phyloP scores from a whole-genome alignment of 1,140 invertebrate genomes.

The Fopius arisanus region DNA sequence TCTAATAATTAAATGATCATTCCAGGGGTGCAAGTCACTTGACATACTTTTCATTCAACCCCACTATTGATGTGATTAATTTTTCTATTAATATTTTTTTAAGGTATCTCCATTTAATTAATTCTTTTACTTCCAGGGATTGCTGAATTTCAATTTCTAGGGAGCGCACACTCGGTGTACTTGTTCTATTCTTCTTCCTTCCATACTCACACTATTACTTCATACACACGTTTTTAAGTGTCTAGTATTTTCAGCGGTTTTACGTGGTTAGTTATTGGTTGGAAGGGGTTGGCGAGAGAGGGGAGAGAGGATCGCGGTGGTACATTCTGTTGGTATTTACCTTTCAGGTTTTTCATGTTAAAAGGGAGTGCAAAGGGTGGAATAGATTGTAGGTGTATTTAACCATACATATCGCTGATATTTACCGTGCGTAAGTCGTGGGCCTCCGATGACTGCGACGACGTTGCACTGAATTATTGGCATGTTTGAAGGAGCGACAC shows the following conservation, averaged over 20 bases:
- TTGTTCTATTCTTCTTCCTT: conserved; percentile 36
- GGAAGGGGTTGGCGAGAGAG: conserved; percentile 16
- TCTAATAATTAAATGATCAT: neutral
- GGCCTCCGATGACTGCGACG: conserved; percentile 13
- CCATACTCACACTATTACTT: conserved; percentile 30
- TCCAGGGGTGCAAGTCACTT: conserved; percentile 29
- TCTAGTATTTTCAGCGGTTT: neutral
- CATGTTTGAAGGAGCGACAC: conserved; percentile 40
- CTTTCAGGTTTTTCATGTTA: conserved; percentile 31
- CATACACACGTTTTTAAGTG: conserved; percentile 19
- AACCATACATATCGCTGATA: conserved; percentile 21
- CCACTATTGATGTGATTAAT: too few relatives aligned
- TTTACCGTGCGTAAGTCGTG: conserved; percentile 15
- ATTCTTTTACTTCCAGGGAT: neutral
- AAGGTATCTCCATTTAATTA: too few relatives aligned
- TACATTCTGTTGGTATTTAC: conserved; percentile 26
- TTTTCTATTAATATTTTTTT: too few relatives aligned
- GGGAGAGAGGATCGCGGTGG: conserved; percentile 22
- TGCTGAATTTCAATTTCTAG: too few relatives aligned
- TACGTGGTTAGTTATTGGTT: conserved; percentile 5
- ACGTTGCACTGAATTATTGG: conserved; percentile 49
- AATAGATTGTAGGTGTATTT: neutral
- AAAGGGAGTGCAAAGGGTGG: neutral
- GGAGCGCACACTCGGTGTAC: conserved; percentile 37
- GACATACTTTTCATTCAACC: conserved; percentile 30